A percentile compares a stretch with the other conserved stretches of the same genome.
Evolutionary conservation across 2,888 invertebrate species (phyloP).

Genomic region (Drosophila emarginata): DNA sequence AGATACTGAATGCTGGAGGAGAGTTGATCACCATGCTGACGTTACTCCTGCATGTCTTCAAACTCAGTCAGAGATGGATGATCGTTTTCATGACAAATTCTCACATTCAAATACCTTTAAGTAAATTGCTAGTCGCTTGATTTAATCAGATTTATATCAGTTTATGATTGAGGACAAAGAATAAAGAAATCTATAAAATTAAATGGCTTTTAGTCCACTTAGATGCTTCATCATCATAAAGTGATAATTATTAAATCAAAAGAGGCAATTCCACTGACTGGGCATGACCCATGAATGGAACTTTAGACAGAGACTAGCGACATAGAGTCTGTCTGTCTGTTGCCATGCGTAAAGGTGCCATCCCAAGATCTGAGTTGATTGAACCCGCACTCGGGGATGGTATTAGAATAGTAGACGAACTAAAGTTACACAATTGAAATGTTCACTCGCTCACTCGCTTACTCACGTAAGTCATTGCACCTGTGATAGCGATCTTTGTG

Average conservation of each 20-base stretch:
- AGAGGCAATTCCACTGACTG: slow-evolving; percentile 46
- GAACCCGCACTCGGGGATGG: slow-evolving; percentile 33
- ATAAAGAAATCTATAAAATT: slow-evolving; percentile 50
- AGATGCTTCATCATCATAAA: slow-evolving; percentile 49
- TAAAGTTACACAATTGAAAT: slow-evolving; percentile 48
- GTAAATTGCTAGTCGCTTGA: not conserved
- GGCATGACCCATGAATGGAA: slow-evolving; percentile 60
- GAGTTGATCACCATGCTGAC: not conserved
- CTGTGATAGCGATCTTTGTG: slow-evolving; percentile 33
- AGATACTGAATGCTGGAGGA: slow-evolving; percentile 16
- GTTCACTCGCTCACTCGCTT: slow-evolving; percentile 28
- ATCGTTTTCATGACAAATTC: not conserved
- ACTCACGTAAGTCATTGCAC: slow-evolving; percentile 42
- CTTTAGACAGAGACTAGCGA: slow-evolving; percentile 22
- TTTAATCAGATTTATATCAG: slow-evolving; percentile 2
- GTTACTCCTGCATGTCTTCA: not conserved
- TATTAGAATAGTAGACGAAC: slow-evolving; percentile 20
- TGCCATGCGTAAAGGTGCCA: slow-evolving; percentile 80
- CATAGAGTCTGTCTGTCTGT: slow-evolving; percentile 24
- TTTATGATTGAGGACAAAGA: slow-evolving; percentile 20
- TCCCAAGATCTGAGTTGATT: slow-evolving; percentile 31
- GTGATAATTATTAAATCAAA: slow-evolving; percentile 75
- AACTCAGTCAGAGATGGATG: not conserved
- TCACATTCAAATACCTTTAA: not conserved
- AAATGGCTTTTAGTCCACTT: slow-evolving; percentile 56